Conservation (phyloP, 1,140 invertebrate species). For the Ephestia elutella region DNA sequence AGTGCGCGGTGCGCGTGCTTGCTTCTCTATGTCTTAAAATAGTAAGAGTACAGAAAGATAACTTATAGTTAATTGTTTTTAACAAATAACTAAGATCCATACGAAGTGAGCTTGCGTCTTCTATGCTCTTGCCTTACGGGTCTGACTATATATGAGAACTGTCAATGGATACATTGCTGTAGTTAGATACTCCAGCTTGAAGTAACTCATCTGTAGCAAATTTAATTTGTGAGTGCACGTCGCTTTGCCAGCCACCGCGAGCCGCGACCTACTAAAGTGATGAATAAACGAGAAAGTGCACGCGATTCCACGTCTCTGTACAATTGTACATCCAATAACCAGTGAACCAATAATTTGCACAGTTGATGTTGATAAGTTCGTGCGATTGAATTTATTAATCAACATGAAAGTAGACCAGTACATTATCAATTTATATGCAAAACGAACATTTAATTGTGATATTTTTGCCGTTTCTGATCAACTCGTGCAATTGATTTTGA, state of each 20-base stretch:
- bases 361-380: not conserved
- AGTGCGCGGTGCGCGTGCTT: constrained; percentile 21
- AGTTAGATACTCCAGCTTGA: not conserved
- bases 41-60: not conserved
- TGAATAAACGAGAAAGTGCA: constrained; percentile 52
- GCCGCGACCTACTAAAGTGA: constrained; percentile 45
- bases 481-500: too few species aligned
- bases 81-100: not conserved
- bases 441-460: too few species aligned
- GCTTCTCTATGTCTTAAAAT: not conserved
- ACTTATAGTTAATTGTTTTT: not conserved
- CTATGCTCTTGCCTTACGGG: too few species aligned
- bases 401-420: not conserved
- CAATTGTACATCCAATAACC: constrained; percentile 25
- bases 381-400: not conserved
- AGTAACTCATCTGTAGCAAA: not conserved
- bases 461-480: too few species aligned
- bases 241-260: not conserved
- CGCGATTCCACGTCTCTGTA: constrained; percentile 22
- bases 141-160: too few species aligned
- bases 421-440: constrained; percentile 13
- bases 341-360: constrained; percentile 24
- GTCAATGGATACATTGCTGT: too few species aligned
- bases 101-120: too few species aligned
- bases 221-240: constrained; percentile 15